Percentiles rank a stretch among this genome's conserved stretches.
Evolutionary conservation across 2,113 vertebrate genomes (phyloP).

Genomic region (Callorhinus ursinus): DNA sequence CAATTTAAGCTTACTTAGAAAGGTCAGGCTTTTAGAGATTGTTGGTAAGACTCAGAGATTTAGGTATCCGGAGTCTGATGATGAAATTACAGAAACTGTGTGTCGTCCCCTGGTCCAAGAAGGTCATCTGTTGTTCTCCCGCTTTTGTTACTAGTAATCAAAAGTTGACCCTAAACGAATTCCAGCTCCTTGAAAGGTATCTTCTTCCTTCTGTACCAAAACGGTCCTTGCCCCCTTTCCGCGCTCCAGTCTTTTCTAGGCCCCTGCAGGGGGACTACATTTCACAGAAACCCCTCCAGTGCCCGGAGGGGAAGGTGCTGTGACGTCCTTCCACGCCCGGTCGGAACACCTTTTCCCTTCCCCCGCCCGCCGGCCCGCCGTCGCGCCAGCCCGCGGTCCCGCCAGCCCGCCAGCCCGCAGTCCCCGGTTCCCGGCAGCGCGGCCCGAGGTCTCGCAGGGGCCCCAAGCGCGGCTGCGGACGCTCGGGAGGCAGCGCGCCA

Average conservation of each 20-base stretch:
- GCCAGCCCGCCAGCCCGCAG: too few species aligned
- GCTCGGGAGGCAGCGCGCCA: conserved; percentile 23
- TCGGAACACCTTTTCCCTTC: not conserved
- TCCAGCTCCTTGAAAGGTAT: not conserved
- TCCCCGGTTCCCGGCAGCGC: not conserved
- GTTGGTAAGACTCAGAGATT: not conserved
- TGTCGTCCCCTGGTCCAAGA: not conserved
- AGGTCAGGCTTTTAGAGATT: not conserved
- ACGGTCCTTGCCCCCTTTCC: not conserved
- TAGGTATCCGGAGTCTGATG: not conserved
- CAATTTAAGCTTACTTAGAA: not conserved
- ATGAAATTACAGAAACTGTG: not conserved
- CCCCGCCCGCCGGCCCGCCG: not conserved
- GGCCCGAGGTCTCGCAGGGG: not conserved
- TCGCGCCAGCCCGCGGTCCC: not conserved
- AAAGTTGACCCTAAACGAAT: not conserved
- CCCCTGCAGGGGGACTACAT: accelerated
- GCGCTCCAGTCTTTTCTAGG: not conserved
- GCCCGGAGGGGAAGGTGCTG: not conserved
- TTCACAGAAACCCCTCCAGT: not conserved
- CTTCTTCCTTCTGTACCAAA: not conserved
- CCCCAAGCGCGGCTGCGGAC: not conserved
- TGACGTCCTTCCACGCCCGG: not conserved
- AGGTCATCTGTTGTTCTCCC: not conserved
- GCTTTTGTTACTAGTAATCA: not conserved